Evolutionary conservation across 2,888 invertebrate genomes (phyloP).

Genomic region (Lathronympha strigana): DNA sequence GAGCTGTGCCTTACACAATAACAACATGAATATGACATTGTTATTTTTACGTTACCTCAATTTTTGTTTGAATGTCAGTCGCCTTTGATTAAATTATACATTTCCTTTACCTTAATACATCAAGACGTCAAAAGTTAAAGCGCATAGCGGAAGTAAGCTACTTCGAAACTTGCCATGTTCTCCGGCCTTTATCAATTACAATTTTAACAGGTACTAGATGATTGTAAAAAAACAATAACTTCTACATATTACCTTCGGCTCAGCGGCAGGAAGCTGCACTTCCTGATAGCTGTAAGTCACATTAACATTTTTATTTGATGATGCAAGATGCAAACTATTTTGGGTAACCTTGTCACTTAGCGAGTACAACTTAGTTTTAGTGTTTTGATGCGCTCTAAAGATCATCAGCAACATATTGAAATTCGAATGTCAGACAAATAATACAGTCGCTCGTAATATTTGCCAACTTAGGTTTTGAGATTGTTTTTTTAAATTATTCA

Average conservation of each 20-base stretch:
- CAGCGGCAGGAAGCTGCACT: constrained; percentile 41
- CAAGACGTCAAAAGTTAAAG: background rate
- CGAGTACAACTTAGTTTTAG: constrained; percentile 22
- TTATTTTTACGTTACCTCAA: background rate
- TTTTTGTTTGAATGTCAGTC: background rate
- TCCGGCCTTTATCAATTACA: constrained; percentile 32
- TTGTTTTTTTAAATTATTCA: background rate
- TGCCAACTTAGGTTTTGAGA: background rate
- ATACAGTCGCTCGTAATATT: constrained; percentile 1
- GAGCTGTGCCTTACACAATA: too few species aligned
- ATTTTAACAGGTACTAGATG: constrained; percentile 37
- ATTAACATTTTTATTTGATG: constrained; percentile 38
- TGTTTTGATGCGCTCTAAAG: constrained; percentile 33
- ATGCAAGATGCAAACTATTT: constrained; percentile 36
- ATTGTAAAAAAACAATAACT: constrained; percentile 37
- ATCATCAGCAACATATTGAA: constrained; percentile 11
- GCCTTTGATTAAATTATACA: background rate
- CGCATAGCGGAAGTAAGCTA: constrained; percentile 21
- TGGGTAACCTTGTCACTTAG: constrained; percentile 34
- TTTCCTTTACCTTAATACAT: background rate
- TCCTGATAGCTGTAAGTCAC: constrained; percentile 36
- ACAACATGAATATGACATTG: too few species aligned
- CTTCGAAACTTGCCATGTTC: background rate
- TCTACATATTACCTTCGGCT: constrained; percentile 39
- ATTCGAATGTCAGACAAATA: constrained; percentile 33